Evolutionary conservation across 2,888 invertebrate genomes (phyloP), one percentile per base, ranked within the genome.

Genomic region (Aspidapion aeneum): DNA sequence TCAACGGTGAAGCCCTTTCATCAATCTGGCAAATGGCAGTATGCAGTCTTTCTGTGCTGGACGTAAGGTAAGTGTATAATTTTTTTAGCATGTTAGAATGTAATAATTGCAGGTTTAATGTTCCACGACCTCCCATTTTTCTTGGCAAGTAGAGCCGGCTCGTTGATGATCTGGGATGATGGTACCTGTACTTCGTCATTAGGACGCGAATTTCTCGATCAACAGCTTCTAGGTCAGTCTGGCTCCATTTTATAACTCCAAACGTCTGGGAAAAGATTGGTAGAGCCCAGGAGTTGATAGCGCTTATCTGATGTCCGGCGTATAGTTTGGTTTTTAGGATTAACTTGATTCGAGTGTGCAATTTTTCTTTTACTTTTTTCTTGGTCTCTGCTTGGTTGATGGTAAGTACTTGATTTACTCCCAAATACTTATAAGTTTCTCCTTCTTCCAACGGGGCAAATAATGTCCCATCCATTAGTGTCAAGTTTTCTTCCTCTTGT

Each of bases 361-460:
- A 21, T 21, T 21, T 56, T 21, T 56, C 20, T 21, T 56, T 56
- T 56, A 56, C n/a, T 56, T 18, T n/a, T 16, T 56, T 56, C 18
- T 56, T 56, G 5, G 21, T 21, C 18, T 18, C 21, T 56, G 19
- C 20, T 18, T 56, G 56, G 18, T 21, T 21, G 56, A 21, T 56
- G 19, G 20, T 56, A 20, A 21, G 9, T 18, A 16, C 21, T 18
- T 56, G 19, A n/a, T 56, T 18, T 18, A 21, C 19, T 56, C 56
- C 56, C n/a, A 56, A 21, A 56, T 56, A 56, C 18, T 21, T 56
- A n/a, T 56, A 56, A 9, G 56, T 20, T 56, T 56, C 56, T 18
- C 21, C 17, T 56, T 56, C 56, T 18, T 17, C 52, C 7, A n/a
- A n/a, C n/a, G n/a, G n/a, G n/a, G n/a, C n/a, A n/a, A n/a, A n/a